Percentiles rank a stretch among this genome's conserved stretches.
These are phyloP conservation scores for Gymnogyps californianus DNA, from an alignment of 2,113 vertebrate species.

Conservation along the genomic window DNA sequence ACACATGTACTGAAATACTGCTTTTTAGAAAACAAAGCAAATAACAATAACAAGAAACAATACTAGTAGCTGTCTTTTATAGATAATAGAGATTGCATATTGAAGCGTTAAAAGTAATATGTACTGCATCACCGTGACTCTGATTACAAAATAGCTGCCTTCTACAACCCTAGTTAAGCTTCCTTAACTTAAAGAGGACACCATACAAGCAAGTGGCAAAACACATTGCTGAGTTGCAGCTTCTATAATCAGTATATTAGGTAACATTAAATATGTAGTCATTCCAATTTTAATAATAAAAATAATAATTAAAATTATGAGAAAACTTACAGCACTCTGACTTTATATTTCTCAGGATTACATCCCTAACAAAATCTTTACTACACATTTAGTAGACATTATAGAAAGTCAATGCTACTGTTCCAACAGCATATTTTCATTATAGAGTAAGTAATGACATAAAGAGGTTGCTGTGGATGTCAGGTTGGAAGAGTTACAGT, in stretches of 20 bases:
- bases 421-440: not conserved
- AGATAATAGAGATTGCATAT: not conserved
- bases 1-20: not conserved
- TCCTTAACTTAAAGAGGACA: not conserved
- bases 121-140: rapidly evolving
- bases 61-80: not conserved
- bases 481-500: not conserved
- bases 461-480: not conserved
- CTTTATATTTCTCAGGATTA: not conserved
- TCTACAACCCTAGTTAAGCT: not conserved
- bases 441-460: not conserved
- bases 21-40: not conserved
- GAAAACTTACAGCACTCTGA: not conserved
- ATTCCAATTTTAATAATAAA: not conserved
- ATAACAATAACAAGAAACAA: not conserved
- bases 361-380: not conserved
- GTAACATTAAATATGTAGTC: not conserved
- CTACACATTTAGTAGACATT: not conserved
- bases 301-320: not conserved
- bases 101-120: not conserved
- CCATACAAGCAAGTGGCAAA: not conserved
- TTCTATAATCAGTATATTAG: not conserved
- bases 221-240: not conserved
- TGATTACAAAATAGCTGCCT: not conserved
- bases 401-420: not conserved